Evolutionary conservation across 2,888 invertebrate genomes (phyloP), one percentile per base, ranked within the genome.

Genomic region (Sycophila texana): DNA sequence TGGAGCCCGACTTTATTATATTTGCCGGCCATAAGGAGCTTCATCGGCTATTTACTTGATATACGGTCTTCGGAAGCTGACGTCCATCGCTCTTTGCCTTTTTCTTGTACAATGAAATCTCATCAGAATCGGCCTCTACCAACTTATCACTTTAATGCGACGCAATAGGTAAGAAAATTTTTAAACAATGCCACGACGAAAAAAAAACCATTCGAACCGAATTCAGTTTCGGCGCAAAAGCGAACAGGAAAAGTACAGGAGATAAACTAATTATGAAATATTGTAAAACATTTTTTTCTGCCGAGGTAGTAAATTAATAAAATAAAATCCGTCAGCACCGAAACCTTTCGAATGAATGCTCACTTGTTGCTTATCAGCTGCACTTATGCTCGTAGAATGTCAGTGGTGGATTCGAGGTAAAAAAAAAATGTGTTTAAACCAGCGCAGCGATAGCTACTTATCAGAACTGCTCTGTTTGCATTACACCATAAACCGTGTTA

Each of bases 1-100:
- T 87, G 87, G 87, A 89, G 87, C 88, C 85, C 82, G 84, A 87
- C 87, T 90, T 89, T 90, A 90, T 90, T 90, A 89, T 90, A 89
- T 90, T 89, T 88, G 86, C 86, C 81, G 87, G 86, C 87, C 87
- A 88, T 90, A 89, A 90, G 88, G 87, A 89, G 86, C 87, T 87
- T 86, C 87, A 88, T 89, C 88, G 88, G 86, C 89, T 87, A 88
- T 90, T 90, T 85, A 84, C 70, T 79, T 88, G 85, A 88, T 85
- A 85, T 87, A 89, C 84, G 78, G 85, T 84, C 83, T 84, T 84
- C 83, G 83, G 84, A 86, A 84, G 86, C 78, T 75, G 82, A 82
- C 83, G 77, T 80, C 81, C 83, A 83, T 85, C 82, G 79, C 82
- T 84, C 84, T 82, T 79, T 70, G 74, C 71, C 72, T 76, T 72